These are phyloP conservation scores for Griposia aprilina DNA, from an alignment of 2,888 invertebrate genomes.

Conservation along the genomic window DNA sequence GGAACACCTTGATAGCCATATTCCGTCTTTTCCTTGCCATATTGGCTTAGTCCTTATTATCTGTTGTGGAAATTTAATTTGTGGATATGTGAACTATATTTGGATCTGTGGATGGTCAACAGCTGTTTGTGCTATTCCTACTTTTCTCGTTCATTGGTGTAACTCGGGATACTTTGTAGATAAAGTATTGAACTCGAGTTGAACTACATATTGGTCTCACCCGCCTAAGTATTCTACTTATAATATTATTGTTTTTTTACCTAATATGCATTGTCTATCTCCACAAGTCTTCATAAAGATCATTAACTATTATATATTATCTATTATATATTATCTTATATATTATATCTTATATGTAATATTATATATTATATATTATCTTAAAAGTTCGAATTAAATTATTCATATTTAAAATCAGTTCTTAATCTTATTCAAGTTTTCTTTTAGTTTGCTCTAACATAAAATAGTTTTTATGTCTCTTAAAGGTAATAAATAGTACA, in stretches of 20 bases:
- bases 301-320: too few relatives aligned
- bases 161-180: not conserved
- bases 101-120: not conserved
- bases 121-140: not conserved
- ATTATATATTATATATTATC: too few relatives aligned
- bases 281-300: too few relatives aligned
- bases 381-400: too few relatives aligned
- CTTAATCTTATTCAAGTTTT: too few relatives aligned
- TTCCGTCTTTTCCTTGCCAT: slow-evolving; percentile 21
- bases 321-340: too few relatives aligned
- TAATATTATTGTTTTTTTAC: too few relatives aligned
- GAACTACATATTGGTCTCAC: too few relatives aligned
- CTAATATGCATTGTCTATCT: too few relatives aligned
- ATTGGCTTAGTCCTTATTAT: slow-evolving; percentile 34
- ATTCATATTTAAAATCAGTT: too few relatives aligned
- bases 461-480: not conserved
- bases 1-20: slow-evolving; percentile 53
- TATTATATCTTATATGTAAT: too few relatives aligned
- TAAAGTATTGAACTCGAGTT: not conserved
- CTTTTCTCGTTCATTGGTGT: not conserved
- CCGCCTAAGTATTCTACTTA: too few relatives aligned
- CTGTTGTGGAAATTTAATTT: slow-evolving; percentile 21
- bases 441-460: not conserved
- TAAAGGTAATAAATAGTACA: not conserved
- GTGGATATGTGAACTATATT: slow-evolving; percentile 6